Evolutionary conservation across 2,113 vertebrate species (phyloP).

Genomic region (Camelus dromedarius): DNA sequence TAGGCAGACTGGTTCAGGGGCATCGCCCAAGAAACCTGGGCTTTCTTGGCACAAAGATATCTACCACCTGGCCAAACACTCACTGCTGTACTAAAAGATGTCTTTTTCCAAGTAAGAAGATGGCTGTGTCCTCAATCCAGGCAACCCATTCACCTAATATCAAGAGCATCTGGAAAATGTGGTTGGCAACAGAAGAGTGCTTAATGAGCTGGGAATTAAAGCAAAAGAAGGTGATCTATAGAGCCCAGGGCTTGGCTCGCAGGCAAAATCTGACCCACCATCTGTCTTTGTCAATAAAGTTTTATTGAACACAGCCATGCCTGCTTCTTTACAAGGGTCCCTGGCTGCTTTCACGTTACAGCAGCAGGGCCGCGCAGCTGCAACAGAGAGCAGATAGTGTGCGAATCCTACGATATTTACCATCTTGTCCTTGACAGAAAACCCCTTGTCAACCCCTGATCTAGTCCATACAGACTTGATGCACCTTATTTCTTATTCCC

Average conservation of each 20-base stretch:
- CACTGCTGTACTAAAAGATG: background rate
- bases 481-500: background rate
- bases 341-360: background rate
- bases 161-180: background rate
- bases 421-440: background rate
- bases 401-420: background rate
- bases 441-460: background rate
- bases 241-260: background rate
- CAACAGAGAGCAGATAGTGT: background rate
- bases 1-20: accelerated
- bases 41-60: background rate
- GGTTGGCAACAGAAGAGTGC: too few species aligned
- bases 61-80: background rate
- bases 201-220: background rate
- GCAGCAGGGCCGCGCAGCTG: background rate
- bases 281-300: constrained; percentile 6
- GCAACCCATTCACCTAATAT: background rate
- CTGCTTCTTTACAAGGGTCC: background rate
- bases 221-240: background rate
- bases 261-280: background rate
- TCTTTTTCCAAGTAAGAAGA: background rate
- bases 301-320: background rate
- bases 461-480: background rate
- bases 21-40: background rate
- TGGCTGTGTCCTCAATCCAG: background rate